These are phyloP conservation scores for Eurypyga helias DNA, from an alignment of 2,113 vertebrate species.

Conservation along the genomic window DNA sequence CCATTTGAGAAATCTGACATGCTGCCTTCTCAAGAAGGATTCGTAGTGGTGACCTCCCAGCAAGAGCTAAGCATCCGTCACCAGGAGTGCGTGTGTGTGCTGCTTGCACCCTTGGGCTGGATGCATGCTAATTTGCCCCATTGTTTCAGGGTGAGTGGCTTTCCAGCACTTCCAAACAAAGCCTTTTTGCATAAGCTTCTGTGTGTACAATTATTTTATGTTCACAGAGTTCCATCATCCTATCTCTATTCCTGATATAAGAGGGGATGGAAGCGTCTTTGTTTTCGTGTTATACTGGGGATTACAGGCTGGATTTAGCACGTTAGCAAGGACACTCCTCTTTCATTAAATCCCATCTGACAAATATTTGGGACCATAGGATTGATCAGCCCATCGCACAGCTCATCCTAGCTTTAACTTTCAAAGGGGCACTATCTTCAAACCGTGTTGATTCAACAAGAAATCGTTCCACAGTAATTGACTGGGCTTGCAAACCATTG, in stretches of 20 bases:
- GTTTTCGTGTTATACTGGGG: constrained; percentile 60
- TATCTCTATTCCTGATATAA: constrained; percentile 59
- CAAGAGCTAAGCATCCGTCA: constrained; percentile 81
- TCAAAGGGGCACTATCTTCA: background rate
- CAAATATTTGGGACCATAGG: constrained; percentile 37
- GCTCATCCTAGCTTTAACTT: constrained; percentile 26
- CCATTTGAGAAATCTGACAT: constrained; percentile 80
- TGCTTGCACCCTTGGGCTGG: constrained; percentile 74
- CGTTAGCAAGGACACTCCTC: constrained; percentile 50
- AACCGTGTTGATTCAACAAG: background rate
- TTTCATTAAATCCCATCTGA: constrained; percentile 70
- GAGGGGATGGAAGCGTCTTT: constrained; percentile 61
- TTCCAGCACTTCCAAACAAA: constrained; percentile 86
- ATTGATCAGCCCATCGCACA: constrained; percentile 13
- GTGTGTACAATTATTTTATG: constrained; percentile 76
- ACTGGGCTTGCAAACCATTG: background rate
- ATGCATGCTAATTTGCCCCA: constrained; percentile 85
- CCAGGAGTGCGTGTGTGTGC: constrained; percentile 43
- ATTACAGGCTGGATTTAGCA: constrained; percentile 67
- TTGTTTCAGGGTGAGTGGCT: constrained; percentile 90
- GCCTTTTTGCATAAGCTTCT: constrained; percentile 77
- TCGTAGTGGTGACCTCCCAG: constrained; percentile 79
- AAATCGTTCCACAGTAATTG: background rate
- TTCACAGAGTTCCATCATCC: constrained; percentile 83
- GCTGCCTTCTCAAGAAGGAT: constrained; percentile 78